Base-by-base conservation (phyloP, 2,113 vertebrate genomes). In the Miniopterus natalensis region DNA sequence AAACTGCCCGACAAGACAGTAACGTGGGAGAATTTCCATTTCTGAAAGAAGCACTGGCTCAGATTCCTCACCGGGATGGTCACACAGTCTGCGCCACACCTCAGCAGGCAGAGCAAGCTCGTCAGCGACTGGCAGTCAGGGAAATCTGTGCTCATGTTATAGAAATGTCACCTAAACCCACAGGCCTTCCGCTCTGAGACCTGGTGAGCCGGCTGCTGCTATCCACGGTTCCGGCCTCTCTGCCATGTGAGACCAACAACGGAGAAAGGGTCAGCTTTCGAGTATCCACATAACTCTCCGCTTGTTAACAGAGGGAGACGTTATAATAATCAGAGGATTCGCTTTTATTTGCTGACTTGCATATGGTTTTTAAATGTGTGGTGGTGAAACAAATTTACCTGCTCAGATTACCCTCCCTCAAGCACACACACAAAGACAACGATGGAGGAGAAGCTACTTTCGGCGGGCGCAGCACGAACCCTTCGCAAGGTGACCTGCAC, bases 21-120 rank as follows among this genome's bases (percentile, higher is more conserved):
- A 9, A 84, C 71, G 51, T 51, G 73, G 27, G 20, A 68, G 80
- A 71, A 65, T 2, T 3, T 68, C 42, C 4, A 11, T 36, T 42
- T 92, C 80, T 59, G 66, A 75, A 49, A 81, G 29, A 95, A 78
- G 23, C 36, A 31, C 53, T 1, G 18, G 14, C 36, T 94, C 71
- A 29, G 27, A 40, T 7, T 59, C 25, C 13, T 8, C 8, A 0
- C 36, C 3, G 17, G 18, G 2, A 1, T 36, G 47, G 18, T 31
- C 85, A 88, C 7, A 88, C 49, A 47, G 21, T 23, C 51, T 21
- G 8, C 27, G 59, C 8, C 1, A 17, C 2, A n/a, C 18, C 45
- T 65, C 20, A 55, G 59, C 55, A 85, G 31, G 25, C 23, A 74
- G 70, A 75, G 47, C 8, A 8, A 20, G 55, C 10, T 8, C 2